These are phyloP conservation scores for Himalopsyche tibetana DNA, from an alignment of 2,888 invertebrate species.

Conservation along the genomic window DNA sequence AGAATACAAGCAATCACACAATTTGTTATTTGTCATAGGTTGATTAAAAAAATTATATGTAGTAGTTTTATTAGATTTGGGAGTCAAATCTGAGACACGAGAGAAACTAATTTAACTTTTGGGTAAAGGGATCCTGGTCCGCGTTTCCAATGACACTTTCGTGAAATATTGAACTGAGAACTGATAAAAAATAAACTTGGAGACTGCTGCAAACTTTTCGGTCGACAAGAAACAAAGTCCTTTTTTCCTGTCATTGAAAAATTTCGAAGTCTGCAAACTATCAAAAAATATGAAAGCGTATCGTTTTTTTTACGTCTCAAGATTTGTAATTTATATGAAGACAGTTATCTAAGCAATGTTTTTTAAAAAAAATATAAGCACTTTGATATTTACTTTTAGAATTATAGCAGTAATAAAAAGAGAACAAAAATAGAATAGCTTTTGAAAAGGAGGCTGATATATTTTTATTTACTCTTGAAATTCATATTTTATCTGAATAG, in stretches of 20 bases:
- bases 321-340: neutral
- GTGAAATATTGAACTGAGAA: conserved; percentile 51
- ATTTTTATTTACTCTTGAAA: too few species aligned
- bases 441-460: too few species aligned
- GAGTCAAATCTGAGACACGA: conserved; percentile 42
- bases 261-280: neutral
- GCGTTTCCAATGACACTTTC: conserved; percentile 39
- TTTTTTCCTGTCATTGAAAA: neutral
- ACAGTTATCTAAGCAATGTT: neutral
- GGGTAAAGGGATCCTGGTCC: conserved; percentile 51
- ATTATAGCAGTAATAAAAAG: too few species aligned
- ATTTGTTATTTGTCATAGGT: neutral
- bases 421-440: too few species aligned
- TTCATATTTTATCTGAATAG: too few species aligned
- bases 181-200: conserved; percentile 40
- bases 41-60: neutral
- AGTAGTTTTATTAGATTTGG: conserved; percentile 31
- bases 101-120: conserved; percentile 60
- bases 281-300: neutral
- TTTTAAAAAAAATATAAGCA: neutral
- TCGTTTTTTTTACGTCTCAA: neutral
- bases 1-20: neutral
- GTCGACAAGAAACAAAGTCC: neutral
- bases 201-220: conserved; percentile 24
- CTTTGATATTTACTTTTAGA: too few species aligned